phyloP scores from a whole-genome alignment of 2,113 vertebrate genomes.

The Sphaerodactylus townsendi region DNA sequence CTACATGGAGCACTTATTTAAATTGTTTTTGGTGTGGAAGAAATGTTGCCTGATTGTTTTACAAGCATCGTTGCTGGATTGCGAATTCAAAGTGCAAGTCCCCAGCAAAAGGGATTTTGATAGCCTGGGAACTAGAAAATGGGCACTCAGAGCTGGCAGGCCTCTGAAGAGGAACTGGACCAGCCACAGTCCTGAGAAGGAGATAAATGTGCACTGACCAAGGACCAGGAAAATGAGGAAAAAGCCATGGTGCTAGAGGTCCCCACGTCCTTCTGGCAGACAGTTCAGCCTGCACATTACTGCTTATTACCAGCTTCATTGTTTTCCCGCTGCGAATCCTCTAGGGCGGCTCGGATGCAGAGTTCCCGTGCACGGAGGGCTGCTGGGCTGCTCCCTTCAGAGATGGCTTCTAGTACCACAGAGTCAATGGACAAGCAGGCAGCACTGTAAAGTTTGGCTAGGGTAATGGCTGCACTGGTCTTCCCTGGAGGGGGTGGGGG shows the following conservation, averaged over 20 bases:
- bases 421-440: conserved; percentile 78
- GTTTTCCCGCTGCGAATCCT: conserved; percentile 58
- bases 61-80: background rate
- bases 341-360: conserved; percentile 68
- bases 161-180: background rate
- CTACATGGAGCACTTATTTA: background rate
- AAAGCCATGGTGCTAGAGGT: no score
- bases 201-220: background rate
- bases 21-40: background rate
- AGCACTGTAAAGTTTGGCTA: conserved; percentile 76
- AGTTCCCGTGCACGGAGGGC: conserved; percentile 77
- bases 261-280: background rate
- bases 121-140: background rate
- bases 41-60: background rate
- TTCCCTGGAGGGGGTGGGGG: conserved; percentile 83
- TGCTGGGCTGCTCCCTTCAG: conserved; percentile 52
- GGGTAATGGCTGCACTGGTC: conserved; percentile 56
- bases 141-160: background rate
- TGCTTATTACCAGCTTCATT: conserved; percentile 77
- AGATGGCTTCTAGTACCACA: conserved; percentile 79
- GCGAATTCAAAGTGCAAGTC: background rate
- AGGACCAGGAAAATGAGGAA: background rate
- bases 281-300: background rate
- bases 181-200: no score
- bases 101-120: background rate